Percentiles rank a stretch among this genome's conserved stretches.
Evolutionary conservation across 2,888 invertebrate genomes (phyloP).

Genomic region (Nymphalis c-album): DNA sequence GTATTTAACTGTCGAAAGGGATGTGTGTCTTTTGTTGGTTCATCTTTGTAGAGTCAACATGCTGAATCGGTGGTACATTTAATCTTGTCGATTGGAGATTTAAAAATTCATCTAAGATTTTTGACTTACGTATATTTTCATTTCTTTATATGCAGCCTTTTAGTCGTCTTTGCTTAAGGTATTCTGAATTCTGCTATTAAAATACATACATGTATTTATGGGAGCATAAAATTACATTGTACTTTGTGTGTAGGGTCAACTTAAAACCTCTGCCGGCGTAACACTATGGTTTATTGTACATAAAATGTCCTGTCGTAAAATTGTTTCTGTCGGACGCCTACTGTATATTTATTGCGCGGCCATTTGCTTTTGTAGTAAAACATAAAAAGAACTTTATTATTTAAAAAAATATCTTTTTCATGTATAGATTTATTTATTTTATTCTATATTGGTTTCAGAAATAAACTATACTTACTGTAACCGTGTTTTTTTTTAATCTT

Average conservation of each 20-base stretch:
- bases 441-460: too few species aligned
- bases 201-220: conserved; percentile 23
- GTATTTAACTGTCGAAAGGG: too few species aligned
- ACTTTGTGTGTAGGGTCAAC: conserved; percentile 17
- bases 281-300: conserved; percentile 28
- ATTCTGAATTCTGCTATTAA: conserved; percentile 11
- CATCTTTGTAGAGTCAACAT: too few species aligned
- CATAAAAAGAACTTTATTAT: background rate
- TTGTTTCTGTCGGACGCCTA: conserved; percentile 11
- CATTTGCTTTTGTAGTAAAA: conserved; percentile 12
- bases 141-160: too few species aligned
- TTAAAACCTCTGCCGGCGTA: conserved; percentile 26
- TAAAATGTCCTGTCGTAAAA: conserved; percentile 29
- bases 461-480: too few species aligned
- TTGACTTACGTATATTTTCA: too few species aligned
- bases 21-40: too few species aligned
- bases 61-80: too few species aligned
- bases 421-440: background rate
- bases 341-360: conserved; percentile 15
- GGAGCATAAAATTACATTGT: conserved; percentile 20
- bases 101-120: too few species aligned
- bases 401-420: too few species aligned
- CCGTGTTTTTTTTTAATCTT: too few species aligned
- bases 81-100: too few species aligned
- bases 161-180: background rate